Conservation (phyloP, 2,888 invertebrate genomes). For the Phaonia tiefii region DNA sequence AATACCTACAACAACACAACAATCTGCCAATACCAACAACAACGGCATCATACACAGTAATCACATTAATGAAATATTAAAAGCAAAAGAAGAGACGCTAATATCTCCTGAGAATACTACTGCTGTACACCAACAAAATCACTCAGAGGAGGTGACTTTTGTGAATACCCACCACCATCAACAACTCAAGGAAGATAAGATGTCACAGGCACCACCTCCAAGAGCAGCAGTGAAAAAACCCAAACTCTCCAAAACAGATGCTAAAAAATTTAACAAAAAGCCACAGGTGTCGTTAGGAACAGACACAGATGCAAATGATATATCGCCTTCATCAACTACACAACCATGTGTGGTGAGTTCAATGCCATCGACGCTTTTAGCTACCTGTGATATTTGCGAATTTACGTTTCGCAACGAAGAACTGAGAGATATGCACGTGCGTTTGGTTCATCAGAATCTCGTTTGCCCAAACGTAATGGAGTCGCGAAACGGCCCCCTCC, state of each 20-base stretch:
- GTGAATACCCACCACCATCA: slow-evolving; percentile 22
- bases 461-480: neutral
- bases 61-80: slow-evolving; percentile 69
- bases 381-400: slow-evolving; percentile 86
- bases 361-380: slow-evolving; percentile 37
- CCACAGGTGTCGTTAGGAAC: slow-evolving; percentile 13
- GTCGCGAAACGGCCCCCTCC: neutral
- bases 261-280: slow-evolving; percentile 37
- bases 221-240: slow-evolving; percentile 21
- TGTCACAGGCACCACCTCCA: neutral
- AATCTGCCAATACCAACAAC: slow-evolving; percentile 13
- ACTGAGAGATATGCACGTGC: slow-evolving; percentile 88
- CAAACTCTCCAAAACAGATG: slow-evolving; percentile 37
- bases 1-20: slow-evolving; percentile 33
- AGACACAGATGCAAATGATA: neutral
- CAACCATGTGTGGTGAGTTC: neutral
- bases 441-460: slow-evolving; percentile 83
- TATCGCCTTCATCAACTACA: slow-evolving; percentile 29
- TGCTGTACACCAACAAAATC: slow-evolving; percentile 37
- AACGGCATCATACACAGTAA: slow-evolving; percentile 42
- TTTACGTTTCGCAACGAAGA: slow-evolving; percentile 86
- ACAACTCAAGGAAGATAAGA: slow-evolving; percentile 23
- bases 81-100: slow-evolving; percentile 58
- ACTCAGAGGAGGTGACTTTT: slow-evolving; percentile 38
- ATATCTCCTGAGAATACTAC: slow-evolving; percentile 39